These are phyloP conservation scores for Maniola hyperantus DNA, from an alignment of 2,888 invertebrate genomes.

Conservation along the genomic window DNA sequence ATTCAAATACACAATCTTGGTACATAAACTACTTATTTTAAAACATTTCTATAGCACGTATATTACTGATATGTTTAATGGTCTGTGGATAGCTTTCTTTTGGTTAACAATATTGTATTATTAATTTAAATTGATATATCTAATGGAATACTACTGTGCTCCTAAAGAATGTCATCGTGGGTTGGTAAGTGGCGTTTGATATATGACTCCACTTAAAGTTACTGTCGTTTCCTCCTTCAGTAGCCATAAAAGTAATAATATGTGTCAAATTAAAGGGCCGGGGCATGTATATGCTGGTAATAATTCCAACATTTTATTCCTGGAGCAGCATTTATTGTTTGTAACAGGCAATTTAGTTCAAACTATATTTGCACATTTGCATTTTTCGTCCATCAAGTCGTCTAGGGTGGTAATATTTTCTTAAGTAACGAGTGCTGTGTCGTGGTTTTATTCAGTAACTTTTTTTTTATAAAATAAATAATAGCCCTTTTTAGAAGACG, in stretches of 20 bases:
- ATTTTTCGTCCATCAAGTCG: constrained; percentile 26
- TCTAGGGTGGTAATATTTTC: constrained; percentile 28
- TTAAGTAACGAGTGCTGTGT: constrained; percentile 29
- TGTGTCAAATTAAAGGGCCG: constrained; percentile 58
- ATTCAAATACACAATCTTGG: constrained; percentile 1
- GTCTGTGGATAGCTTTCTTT: constrained; percentile 18
- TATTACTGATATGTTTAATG: constrained; percentile 10
- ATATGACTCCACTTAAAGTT: constrained; percentile 57
- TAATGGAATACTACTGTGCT: constrained; percentile 25
- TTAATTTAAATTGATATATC: constrained; percentile 35
- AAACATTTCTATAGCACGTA: neutral
- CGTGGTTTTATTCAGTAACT: constrained; percentile 2
- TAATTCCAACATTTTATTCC: constrained; percentile 68
- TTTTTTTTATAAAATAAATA: constrained; percentile 4
- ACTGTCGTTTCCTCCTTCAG: constrained; percentile 57
- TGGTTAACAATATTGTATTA: constrained; percentile 26
- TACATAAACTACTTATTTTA: neutral
- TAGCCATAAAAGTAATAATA: constrained; percentile 66
- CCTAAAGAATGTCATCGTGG: constrained; percentile 30
- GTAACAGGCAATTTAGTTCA: constrained; percentile 56
- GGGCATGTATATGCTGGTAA: constrained; percentile 43
- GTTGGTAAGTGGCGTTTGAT: constrained; percentile 47
- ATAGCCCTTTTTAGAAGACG: neutral
- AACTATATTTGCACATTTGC: constrained; percentile 32
- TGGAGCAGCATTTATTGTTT: constrained; percentile 65